These are phyloP conservation scores for Lampropteryx suffumata DNA, from an alignment of 2,888 invertebrate genomes.

Conservation along the genomic window DNA sequence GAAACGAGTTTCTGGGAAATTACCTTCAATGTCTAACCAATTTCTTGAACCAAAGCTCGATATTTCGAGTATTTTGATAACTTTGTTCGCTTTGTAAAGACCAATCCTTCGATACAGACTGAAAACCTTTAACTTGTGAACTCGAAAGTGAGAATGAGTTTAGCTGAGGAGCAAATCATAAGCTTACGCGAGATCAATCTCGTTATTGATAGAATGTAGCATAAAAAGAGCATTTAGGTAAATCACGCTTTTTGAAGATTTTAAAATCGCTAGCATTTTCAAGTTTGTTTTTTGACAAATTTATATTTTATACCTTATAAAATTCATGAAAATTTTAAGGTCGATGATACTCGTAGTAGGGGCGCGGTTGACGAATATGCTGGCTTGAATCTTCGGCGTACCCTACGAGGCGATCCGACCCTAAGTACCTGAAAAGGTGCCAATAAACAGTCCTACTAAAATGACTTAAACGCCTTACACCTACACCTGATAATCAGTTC, in stretches of 20 bases:
- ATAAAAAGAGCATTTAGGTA: no score
- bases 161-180: background rate
- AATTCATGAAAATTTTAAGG: background rate
- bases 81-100: constrained; percentile 30
- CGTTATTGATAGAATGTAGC: background rate
- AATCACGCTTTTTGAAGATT: no score
- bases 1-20: constrained; percentile 6
- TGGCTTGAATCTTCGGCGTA: constrained; percentile 56
- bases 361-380: constrained; percentile 59
- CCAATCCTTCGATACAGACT: background rate
- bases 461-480: constrained; percentile 40
- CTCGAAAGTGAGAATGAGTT: constrained; percentile 1
- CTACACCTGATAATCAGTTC: constrained; percentile 30
- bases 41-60: constrained; percentile 9
- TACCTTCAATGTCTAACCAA: constrained; percentile 20
- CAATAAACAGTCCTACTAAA: constrained; percentile 57
- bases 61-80: constrained; percentile 12
- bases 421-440: constrained; percentile 79
- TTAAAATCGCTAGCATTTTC: no score
- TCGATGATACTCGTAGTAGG: constrained; percentile 43
- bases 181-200: background rate
- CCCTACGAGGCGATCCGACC: constrained; percentile 64
- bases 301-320: background rate
- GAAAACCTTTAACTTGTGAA: background rate
- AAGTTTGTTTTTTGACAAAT: background rate